A percentile compares a stretch with the other conserved stretches of the same genome.
phyloP scores from a whole-genome alignment of 2,113 vertebrate genomes.

The Arizona elegans region DNA sequence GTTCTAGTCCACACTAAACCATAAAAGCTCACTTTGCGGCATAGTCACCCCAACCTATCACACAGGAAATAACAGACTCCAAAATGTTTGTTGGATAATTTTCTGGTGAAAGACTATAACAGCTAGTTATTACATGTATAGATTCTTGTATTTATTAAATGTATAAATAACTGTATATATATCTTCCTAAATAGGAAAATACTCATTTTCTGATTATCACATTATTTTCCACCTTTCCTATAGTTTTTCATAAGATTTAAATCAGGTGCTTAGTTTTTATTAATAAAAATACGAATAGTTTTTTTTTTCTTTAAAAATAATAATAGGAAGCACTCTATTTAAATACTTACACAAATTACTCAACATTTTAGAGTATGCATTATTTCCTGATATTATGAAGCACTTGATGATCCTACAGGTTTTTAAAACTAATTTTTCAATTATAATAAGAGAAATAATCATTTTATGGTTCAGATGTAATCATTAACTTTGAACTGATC shows the following conservation, averaged over 20 bases:
- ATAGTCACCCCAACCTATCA: neutral
- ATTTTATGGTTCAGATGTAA: neutral
- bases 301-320: neutral
- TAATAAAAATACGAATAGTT: neutral
- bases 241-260: neutral
- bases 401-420: neutral
- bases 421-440: neutral
- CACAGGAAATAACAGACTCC: neutral
- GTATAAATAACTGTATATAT: neutral
- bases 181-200: neutral
- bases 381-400: neutral
- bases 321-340: neutral
- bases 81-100: neutral
- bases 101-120: neutral
- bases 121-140: neutral
- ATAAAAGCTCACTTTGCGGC: neutral
- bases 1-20: neutral
- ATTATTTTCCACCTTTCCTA: neutral
- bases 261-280: neutral
- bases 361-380: neutral
- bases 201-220: neutral
- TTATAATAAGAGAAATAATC: neutral
- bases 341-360: neutral
- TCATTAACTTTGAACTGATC: neutral
- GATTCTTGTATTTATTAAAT: neutral